Percentiles rank a stretch among this genome's conserved stretches.
phyloP scores from a whole-genome alignment of 2,888 invertebrate genomes.

The Meta bourneti region DNA sequence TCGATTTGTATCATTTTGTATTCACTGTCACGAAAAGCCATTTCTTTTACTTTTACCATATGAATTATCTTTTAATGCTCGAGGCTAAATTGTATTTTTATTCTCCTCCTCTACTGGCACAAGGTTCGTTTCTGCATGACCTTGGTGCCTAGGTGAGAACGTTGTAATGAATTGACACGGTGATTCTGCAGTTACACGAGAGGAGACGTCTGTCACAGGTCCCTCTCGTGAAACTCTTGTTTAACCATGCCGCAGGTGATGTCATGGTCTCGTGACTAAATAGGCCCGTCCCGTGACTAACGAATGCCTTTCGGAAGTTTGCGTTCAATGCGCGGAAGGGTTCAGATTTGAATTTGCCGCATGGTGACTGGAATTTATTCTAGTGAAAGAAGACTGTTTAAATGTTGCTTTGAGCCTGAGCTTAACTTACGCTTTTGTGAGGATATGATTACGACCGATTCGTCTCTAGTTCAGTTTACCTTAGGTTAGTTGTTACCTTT shows the following conservation, averaged over 20 bases:
- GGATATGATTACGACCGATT: too few relatives aligned
- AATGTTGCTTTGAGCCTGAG: not conserved
- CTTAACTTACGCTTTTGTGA: too few relatives aligned
- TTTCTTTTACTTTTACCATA: too few relatives aligned
- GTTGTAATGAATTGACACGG: constrained; percentile 15
- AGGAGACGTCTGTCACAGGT: not conserved
- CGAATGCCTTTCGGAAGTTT: not conserved
- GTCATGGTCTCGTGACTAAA: constrained; percentile 49
- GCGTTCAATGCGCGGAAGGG: not conserved
- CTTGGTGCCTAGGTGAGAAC: not conserved
- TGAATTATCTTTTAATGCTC: too few relatives aligned
- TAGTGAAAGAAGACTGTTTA: not conserved
- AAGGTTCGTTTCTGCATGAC: too few relatives aligned
- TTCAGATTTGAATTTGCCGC: not conserved
- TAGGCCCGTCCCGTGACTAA: not conserved
- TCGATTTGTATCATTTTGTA: too few relatives aligned
- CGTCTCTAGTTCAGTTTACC: too few relatives aligned
- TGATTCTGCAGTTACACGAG: not conserved
- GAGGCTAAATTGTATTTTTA: too few relatives aligned
- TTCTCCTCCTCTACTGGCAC: too few relatives aligned
- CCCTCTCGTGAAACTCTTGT: not conserved
- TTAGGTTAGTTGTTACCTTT: too few relatives aligned
- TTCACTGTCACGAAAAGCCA: too few relatives aligned
- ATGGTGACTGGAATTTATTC: not conserved
- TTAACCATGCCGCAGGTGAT: constrained; percentile 47